Conservation (phyloP, 30 jellyfish, hydroid and myxozoan species). For the Chrysaora quinquecirrha region DNA sequence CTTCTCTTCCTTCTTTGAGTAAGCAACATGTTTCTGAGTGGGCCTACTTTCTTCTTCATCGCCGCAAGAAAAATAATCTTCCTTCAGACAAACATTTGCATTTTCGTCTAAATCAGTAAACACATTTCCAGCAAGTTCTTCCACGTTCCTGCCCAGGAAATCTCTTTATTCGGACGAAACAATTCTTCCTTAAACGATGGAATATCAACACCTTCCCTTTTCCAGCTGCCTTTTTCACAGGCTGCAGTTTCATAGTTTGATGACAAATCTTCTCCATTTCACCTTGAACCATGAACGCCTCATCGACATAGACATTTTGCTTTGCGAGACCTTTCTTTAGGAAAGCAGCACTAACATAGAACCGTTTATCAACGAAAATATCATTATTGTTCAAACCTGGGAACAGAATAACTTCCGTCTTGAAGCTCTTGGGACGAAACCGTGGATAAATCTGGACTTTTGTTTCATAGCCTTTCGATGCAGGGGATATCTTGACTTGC, state of each 20-base stretch:
- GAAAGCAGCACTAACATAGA: slow-evolving; percentile 21
- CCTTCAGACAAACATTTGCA: too few relatives aligned
- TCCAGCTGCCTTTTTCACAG: neutral
- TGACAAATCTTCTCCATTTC: slow-evolving; percentile 41
- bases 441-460: slow-evolving; percentile 36
- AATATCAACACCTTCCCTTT: too few relatives aligned
- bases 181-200: too few relatives aligned
- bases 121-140: too few relatives aligned
- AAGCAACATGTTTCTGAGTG: too few relatives aligned
- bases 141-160: too few relatives aligned
- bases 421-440: slow-evolving; percentile 62
- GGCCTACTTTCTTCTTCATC: too few relatives aligned
- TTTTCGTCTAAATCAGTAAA: too few relatives aligned
- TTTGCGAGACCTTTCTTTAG: slow-evolving; percentile 47
- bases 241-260: slow-evolving; percentile 60
- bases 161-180: too few relatives aligned
- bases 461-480: slow-evolving; percentile 47
- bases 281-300: slow-evolving; percentile 58
- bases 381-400: slow-evolving; percentile 31
- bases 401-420: slow-evolving; percentile 37
- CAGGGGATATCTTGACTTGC: slow-evolving; percentile 48
- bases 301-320: slow-evolving; percentile 22
- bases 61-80: too few relatives aligned
- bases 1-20: neutral
- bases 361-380: slow-evolving; percentile 24